Base-by-base conservation (phyloP, 2,888 invertebrate genomes). In the Chrysina gloriosa region DNA sequence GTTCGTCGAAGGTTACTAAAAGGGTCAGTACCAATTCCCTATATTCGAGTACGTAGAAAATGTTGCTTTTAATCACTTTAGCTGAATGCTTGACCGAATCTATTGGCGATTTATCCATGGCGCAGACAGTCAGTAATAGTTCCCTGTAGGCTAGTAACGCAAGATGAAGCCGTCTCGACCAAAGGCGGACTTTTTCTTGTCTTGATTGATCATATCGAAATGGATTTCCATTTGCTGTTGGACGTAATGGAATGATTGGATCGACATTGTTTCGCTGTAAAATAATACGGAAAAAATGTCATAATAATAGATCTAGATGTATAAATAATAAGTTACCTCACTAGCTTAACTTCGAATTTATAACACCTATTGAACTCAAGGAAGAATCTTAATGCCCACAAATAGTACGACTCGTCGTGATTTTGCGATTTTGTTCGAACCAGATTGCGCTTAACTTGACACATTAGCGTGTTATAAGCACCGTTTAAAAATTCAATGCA, bases 281-380 rank as follows among this genome's bases (percentile, higher is more conserved):
- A 63, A 48, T n/a, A 56, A 34, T 64, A 66, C 21, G 2, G 4
- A 16, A 34, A 5, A 27, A 54, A 31, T 27, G 2, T 66, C 67
- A 11, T 25, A 34, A 65, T 63, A 39, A 58, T 11, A 39, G 23
- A 7, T 45, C 45, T 42, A n/a, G n/a, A n/a, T n/a, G n/a, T n/a
- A n/a, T n/a, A n/a, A n/a, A n/a, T n/a, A n/a, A n/a, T n/a, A n/a
- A n/a, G n/a, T 84, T 84, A 95, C 95, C 95, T 94, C 74, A 97
- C 92, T 76, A 94, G 87, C 82, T 95, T 94, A 72, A 97, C 90
- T 84, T 94, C 89, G 80, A 95, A 93, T 77, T 93, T 90, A 82
- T 94, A 91, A 77, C 90, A 87, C 73, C 98, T 89, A 86, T 97
- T 97, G 84, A 98, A 98, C 83, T 96, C 95, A 96, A 98, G 97